phyloP scores from a whole-genome alignment of 1,140 invertebrate genomes.

The Heterodera schachtii region DNA sequence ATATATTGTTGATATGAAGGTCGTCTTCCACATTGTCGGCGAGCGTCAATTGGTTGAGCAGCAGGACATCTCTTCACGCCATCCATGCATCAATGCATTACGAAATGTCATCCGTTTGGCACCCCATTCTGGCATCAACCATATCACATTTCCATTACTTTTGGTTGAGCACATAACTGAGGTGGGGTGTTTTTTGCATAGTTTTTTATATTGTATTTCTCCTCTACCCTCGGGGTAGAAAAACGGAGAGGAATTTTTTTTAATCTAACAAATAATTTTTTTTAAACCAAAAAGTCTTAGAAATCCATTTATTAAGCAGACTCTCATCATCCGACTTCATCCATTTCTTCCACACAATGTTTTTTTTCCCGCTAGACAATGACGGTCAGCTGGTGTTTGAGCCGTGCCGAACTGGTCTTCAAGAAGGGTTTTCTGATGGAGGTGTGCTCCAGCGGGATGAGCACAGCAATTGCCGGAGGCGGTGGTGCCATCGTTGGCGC shows the following conservation, averaged over 20 bases:
- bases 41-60: constrained; percentile 63
- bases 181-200: too few relatives aligned
- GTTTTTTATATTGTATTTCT: too few relatives aligned
- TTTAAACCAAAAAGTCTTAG: too few relatives aligned
- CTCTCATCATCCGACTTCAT: too few relatives aligned
- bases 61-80: constrained; percentile 86
- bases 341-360: too few relatives aligned
- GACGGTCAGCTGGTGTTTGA: constrained; percentile 92
- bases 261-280: too few relatives aligned
- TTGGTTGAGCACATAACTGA: constrained; percentile 90
- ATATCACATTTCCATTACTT: constrained; percentile 86
- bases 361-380: too few relatives aligned
- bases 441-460: constrained; percentile 42
- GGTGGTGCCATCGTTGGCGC: constrained; percentile 20
- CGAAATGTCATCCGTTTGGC: constrained; percentile 91
- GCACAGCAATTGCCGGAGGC: constrained; percentile 6
- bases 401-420: constrained; percentile 90
- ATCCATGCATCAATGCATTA: constrained; percentile 90
- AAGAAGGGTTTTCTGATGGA: constrained; percentile 99
- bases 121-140: constrained; percentile 87
- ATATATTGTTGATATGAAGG: too few relatives aligned
- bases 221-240: too few relatives aligned
- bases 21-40: constrained; percentile 88
- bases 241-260: too few relatives aligned
- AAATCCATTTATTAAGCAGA: too few relatives aligned